Evolutionary conservation across 2,797 vertebrate species (phyloP), one percentile per base, ranked within the genome.

Genomic region (Triplophysa yarkandensis): DNA sequence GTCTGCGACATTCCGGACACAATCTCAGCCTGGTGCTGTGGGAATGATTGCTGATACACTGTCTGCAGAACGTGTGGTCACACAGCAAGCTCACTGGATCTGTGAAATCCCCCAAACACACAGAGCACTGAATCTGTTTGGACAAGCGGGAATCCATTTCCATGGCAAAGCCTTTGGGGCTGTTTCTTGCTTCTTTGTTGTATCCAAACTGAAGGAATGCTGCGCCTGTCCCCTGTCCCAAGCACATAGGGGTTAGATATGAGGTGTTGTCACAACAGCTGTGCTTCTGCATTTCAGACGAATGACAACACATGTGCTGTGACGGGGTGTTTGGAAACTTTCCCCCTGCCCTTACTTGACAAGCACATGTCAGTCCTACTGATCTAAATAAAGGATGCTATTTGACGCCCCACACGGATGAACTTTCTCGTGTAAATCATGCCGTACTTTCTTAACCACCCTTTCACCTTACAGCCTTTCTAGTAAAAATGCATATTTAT

Each of bases 11-110:
- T 55, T 82, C 77, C 0, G 89, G 89, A 36, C 89, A 90, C 16
- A 23, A 52, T 0, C 23, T 48, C 34, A 60, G 25, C 0, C 69
- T 71, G 23, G 68, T 57, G 48, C 71, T 80, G 1, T 69, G 73
- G 57, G 82, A 74, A 28, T 30, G 71, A 6, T n/a, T 58, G 8
- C 52, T 72, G 14, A 88, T 81, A 54, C 88, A 89, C 2, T 23
- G 25, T 32, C 88, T 79, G 74, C 88, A 89, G 81, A 89, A 87
- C 3, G 83, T 85, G 81, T 88, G 88, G 57, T 86, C 86, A 10
- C 88, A 90, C 2, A 46, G 61, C 14, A 90, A 77, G 25, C 27
- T 86, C 13, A 88, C 88, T 0, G 88, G 88, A 44, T 88, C 86
- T 1, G 55, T 78, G 63, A 87, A 90, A 44, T 88, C 41, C 6